Evolutionary conservation across 2,797 vertebrate genomes (phyloP), one percentile per base, ranked within the genome.

Genomic region (Amblyopsis hoosieri): DNA sequence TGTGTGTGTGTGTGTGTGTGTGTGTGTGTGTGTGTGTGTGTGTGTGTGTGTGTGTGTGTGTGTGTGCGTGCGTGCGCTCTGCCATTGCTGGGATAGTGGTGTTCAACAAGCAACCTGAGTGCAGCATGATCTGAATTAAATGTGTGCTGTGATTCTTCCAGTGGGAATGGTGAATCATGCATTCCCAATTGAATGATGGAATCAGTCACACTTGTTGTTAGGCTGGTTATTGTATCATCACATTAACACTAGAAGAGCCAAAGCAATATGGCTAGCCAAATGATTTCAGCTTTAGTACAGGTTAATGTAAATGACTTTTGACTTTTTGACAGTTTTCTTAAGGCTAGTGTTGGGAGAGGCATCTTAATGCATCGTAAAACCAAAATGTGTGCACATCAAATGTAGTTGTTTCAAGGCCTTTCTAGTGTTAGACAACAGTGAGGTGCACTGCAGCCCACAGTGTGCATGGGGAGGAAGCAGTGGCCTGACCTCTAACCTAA

Each of bases 381-480:
- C 8, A 37, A 37, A 37, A 37, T 37, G 33, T 37, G 33, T 37
- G 33, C 8, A 8, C 33, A 37, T 37, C 5, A 37, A 8, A 37
- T 6, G 23, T 3, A 37, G 33, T 8, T 5, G 52, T 63, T 37
- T 9, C n/a, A 60, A 57, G 71, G 33, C 42, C 8, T 19, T 62
- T 9, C 54, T 31, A 45, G 56, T 7, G 3, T 65, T 59, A 42
- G 59, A 64, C 66, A 74, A 64, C 67, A 74, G 73, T 42, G 45
- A 60, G 58, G 71, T 51, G 58, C 70, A 12, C 72, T 80, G 80
- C 73, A 83, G 77, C 81, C 72, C 80, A 76, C 76, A 53, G 33
- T 76, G 66, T 60, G 42, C 4, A 19, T 1, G 48, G 3, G n/a
- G 9, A 75, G 60, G 49, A 59, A 75, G 29, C 58, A 12, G 50